These are phyloP conservation scores for Lepidurus apus DNA, from an alignment of 1,140 invertebrate species.

Conservation along the genomic window DNA sequence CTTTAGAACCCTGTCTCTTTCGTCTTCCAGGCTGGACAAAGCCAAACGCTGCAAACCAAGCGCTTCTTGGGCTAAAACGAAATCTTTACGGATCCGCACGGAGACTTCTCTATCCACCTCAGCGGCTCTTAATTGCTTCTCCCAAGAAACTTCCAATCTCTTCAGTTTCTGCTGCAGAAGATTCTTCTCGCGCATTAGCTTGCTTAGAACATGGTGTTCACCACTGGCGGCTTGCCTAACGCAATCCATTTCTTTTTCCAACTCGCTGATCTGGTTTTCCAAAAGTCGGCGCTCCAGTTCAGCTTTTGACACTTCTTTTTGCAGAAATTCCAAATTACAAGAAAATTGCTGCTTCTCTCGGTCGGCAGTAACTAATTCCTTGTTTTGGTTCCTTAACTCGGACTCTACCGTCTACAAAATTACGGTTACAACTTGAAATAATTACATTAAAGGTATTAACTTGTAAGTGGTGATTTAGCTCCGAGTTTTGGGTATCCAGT, in stretches of 20 bases:
- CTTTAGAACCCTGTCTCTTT: not conserved
- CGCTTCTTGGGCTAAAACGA: conserved; percentile 1
- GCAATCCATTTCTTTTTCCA: conserved; percentile 24
- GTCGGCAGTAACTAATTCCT: not conserved
- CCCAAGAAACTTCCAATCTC: conserved; percentile 19
- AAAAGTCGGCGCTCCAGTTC: conserved; percentile 12
- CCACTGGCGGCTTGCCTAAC: conserved; percentile 22
- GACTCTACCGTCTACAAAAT: not conserved
- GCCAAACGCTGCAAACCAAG: conserved; percentile 2
- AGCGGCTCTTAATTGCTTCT: conserved; percentile 28
- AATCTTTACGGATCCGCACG: not conserved
- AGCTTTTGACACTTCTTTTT: conserved; percentile 23
- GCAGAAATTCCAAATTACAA: not conserved
- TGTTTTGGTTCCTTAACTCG: not conserved
- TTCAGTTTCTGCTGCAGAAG: conserved; percentile 11
- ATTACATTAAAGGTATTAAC: not conserved
- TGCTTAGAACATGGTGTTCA: conserved; percentile 11
- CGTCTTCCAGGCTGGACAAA: not conserved
- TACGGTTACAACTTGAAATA: not conserved
- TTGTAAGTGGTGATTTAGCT: conserved; percentile 19
- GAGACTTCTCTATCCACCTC: not conserved
- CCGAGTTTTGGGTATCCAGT: conserved; percentile 13
- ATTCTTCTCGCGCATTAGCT: conserved; percentile 16
- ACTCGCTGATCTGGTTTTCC: conserved; percentile 25
- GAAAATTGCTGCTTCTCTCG: not conserved